These are phyloP conservation scores for Chironex yamaguchii DNA, from an alignment of 30 jellyfish, hydroid and myxozoan genomes.

Conservation along the genomic window DNA sequence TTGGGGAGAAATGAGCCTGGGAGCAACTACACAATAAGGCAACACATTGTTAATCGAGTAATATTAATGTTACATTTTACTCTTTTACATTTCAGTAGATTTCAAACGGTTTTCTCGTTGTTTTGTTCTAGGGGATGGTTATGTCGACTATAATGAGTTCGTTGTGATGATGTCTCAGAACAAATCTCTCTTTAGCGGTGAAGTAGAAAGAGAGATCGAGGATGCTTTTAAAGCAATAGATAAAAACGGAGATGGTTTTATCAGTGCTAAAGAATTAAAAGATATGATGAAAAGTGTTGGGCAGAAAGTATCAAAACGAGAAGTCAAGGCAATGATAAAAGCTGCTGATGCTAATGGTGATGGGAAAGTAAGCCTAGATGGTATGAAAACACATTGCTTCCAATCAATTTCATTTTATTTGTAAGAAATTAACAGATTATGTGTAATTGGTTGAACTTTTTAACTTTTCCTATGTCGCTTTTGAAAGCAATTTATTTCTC, in stretches of 20 bases:
- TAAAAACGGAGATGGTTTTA: conserved; percentile 78
- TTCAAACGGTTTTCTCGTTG: not conserved
- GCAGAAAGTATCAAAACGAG: conserved; percentile 55
- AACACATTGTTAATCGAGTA: too few species aligned
- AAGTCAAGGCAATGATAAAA: conserved; percentile 65
- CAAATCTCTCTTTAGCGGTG: not conserved
- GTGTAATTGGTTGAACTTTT: too few species aligned
- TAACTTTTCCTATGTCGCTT: too few species aligned
- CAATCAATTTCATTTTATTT: too few species aligned
- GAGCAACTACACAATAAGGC: too few species aligned
- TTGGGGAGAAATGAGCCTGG: too few species aligned
- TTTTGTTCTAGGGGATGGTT: conserved; percentile 54
- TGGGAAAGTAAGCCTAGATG: conserved; percentile 80
- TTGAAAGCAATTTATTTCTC: too few species aligned
- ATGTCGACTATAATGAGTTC: conserved; percentile 62
- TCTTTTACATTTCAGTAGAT: not conserved
- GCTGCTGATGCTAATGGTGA: conserved; percentile 84
- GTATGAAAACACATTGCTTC: too few species aligned
- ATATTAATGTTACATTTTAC: too few species aligned
- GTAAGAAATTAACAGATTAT: too few species aligned
- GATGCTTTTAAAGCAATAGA: conserved; percentile 73
- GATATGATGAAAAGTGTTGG: conserved; percentile 73
- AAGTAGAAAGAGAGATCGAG: conserved; percentile 44
- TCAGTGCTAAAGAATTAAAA: conserved; percentile 72
- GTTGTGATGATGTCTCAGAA: conserved; percentile 31